A percentile compares a stretch with the other conserved stretches of the same genome.
phyloP scores from a whole-genome alignment of 2,888 invertebrate species.

The Shargacucullia verbasci region DNA sequence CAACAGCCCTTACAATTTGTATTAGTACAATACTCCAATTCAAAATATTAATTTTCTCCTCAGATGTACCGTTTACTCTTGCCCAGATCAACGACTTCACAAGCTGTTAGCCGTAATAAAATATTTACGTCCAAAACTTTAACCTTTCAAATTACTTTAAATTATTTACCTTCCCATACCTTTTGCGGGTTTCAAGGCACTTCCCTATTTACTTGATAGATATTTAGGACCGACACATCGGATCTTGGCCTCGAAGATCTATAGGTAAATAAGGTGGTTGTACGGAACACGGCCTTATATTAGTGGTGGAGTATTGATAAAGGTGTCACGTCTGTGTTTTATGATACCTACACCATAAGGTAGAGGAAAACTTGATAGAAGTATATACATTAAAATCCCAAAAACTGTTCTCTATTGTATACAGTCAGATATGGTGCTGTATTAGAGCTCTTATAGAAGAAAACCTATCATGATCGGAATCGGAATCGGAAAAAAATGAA shows the following conservation, averaged over 20 bases:
- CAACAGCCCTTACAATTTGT: no score
- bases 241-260: slow-evolving; percentile 25
- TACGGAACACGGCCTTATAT: slow-evolving; percentile 4
- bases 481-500: no score
- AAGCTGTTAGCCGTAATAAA: slow-evolving; percentile 24
- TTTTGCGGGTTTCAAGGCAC: slow-evolving; percentile 37
- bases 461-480: no score
- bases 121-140: slow-evolving; percentile 9
- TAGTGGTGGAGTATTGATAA: slow-evolving; percentile 15
- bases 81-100: slow-evolving; percentile 7
- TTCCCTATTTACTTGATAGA: slow-evolving; percentile 48
- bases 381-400: no score
- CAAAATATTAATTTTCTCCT: slow-evolving; percentile 1
- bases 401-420: no score
- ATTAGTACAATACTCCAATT: no score
- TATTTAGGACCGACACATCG: slow-evolving; percentile 45
- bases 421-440: no score
- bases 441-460: no score
- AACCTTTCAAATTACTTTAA: slow-evolving; percentile 24
- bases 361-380: neutral
- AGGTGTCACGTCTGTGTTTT: slow-evolving; percentile 17
- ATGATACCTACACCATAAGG: neutral
- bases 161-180: slow-evolving; percentile 31
- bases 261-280: slow-evolving; percentile 23
- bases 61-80: slow-evolving; percentile 12